These are phyloP conservation scores for Drymodes brunneopygia DNA, from an alignment of 2,113 vertebrate species.

Conservation along the genomic window DNA sequence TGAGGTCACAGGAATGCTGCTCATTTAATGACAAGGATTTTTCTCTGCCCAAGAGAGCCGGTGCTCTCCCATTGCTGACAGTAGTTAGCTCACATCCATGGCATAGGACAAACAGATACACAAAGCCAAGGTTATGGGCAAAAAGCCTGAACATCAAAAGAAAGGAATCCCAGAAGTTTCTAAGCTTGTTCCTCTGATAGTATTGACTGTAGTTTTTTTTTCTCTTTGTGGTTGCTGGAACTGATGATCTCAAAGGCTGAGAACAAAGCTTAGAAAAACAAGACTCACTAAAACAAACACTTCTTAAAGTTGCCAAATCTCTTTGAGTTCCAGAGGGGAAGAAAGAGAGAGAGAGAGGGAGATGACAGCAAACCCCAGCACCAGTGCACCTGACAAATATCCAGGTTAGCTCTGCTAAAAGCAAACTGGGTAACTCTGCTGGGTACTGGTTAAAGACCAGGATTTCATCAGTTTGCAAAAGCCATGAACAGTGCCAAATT, in stretches of 20 bases:
- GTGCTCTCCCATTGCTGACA: not conserved
- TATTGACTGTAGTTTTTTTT: not conserved
- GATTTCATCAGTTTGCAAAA: not conserved
- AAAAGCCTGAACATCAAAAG: slow-evolving; percentile 30
- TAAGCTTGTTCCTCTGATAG: not conserved
- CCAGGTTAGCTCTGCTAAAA: not conserved
- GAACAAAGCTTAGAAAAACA: slow-evolving; percentile 20
- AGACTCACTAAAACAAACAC: slow-evolving; percentile 21
- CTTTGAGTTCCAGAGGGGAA: not conserved
- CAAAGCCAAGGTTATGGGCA: not conserved
- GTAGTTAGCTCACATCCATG: not conserved
- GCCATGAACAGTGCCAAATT: not conserved
- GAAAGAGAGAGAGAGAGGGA: not conserved
- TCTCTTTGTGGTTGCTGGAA: not conserved
- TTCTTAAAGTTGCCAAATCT: not conserved
- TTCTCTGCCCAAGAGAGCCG: not conserved
- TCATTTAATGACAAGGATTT: slow-evolving; percentile 24
- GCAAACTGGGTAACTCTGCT: not conserved
- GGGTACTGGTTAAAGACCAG: rapidly evolving
- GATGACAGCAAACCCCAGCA: not conserved
- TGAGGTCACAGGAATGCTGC: not conserved
- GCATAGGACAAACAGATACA: not conserved
- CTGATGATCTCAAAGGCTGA: slow-evolving; percentile 32
- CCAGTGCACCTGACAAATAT: not conserved
- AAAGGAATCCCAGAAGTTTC: slow-evolving; percentile 35